A percentile compares a stretch with the other conserved stretches of the same genome.
These are phyloP conservation scores for Sebastes cheni DNA, from an alignment of 2,797 vertebrate genomes.

Conservation along the genomic window DNA sequence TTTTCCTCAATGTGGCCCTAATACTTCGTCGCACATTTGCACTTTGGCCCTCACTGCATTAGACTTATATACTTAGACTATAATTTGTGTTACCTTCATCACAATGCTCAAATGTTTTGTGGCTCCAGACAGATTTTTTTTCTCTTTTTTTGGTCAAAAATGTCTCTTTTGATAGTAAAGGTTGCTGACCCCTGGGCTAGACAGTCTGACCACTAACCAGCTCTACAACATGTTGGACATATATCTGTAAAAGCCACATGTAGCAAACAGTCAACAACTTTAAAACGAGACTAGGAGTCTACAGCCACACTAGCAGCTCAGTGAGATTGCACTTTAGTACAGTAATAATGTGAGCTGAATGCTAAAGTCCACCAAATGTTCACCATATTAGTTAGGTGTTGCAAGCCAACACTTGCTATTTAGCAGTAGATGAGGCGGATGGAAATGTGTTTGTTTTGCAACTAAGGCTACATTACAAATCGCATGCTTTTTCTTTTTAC, in stretches of 20 bases:
- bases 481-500: too few relatives aligned
- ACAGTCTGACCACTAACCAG: constrained; percentile 2
- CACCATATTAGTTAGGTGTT: not conserved
- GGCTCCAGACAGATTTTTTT: too few relatives aligned
- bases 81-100: too few relatives aligned
- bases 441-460: not conserved
- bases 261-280: not conserved
- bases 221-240: not conserved
- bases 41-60: too few relatives aligned
- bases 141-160: too few relatives aligned
- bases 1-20: too few relatives aligned
- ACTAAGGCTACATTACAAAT: too few relatives aligned
- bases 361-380: not conserved
- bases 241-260: constrained; percentile 4
- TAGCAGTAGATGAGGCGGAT: not conserved
- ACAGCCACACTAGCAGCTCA: not conserved
- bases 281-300: not conserved
- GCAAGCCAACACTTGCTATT: not conserved
- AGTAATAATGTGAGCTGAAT: not conserved
- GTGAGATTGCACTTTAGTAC: not conserved
- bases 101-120: too few relatives aligned
- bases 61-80: too few relatives aligned
- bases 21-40: too few relatives aligned
- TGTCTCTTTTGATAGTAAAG: too few relatives aligned
- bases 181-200: too few relatives aligned